Conservation (phyloP, 2,888 invertebrate genomes). For the Cryptosula pallasiana region DNA sequence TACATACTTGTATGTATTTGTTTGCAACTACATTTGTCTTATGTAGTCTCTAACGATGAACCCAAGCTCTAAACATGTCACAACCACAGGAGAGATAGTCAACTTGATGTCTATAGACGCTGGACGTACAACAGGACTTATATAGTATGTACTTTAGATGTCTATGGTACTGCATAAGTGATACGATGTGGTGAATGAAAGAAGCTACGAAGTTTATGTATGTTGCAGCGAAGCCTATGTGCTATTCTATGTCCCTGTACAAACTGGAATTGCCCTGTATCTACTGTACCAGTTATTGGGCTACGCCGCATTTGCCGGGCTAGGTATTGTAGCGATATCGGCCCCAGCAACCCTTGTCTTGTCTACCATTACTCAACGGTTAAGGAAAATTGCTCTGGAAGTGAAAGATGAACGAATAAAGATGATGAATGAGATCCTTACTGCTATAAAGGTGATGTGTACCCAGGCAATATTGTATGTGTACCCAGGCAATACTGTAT, state of each 20-base stretch:
- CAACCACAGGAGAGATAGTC: slow-evolving; percentile 50
- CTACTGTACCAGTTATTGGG: slow-evolving; percentile 55
- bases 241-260: slow-evolving; percentile 34
- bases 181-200: too few species aligned
- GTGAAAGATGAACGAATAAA: slow-evolving; percentile 46
- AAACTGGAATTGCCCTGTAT: slow-evolving; percentile 37
- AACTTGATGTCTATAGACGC: slow-evolving; percentile 53
- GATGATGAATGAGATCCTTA: slow-evolving; percentile 47
- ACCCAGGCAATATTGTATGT: too few species aligned
- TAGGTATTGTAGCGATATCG: slow-evolving; percentile 78
- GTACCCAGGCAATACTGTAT: too few species aligned
- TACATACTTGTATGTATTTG: too few species aligned
- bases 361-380: slow-evolving; percentile 55
- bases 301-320: slow-evolving; percentile 78
- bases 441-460: slow-evolving; percentile 52
- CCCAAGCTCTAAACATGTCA: slow-evolving; percentile 38
- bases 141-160: not conserved
- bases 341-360: slow-evolving; percentile 75
- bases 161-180: too few species aligned
- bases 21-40: too few species aligned
- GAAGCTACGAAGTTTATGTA: not conserved
- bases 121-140: slow-evolving; percentile 32
- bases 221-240: not conserved
- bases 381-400: slow-evolving; percentile 36
- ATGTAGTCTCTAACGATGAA: slow-evolving; percentile 47